Percentiles rank a stretch among this genome's conserved stretches.
Evolutionary conservation across 2,888 invertebrate genomes (phyloP).

Genomic region (Tyria jacobaeae): DNA sequence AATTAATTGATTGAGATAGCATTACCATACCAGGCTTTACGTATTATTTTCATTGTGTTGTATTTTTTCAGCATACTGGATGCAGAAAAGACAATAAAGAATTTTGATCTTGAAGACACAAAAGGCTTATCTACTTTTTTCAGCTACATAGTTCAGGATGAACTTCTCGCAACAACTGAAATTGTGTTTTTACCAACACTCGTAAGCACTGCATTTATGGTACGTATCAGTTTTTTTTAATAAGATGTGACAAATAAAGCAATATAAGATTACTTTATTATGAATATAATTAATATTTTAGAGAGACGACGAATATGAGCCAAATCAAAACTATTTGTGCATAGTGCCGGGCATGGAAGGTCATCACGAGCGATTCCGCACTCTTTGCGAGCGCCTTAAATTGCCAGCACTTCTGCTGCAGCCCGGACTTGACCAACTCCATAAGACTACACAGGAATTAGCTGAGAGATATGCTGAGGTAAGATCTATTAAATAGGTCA

Average conservation of each 20-base stretch:
- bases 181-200: conserved; percentile 60
- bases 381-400: conserved; percentile 59
- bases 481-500: too few species aligned
- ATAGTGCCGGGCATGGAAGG: conserved; percentile 67
- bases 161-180: conserved; percentile 64
- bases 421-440: too few species aligned
- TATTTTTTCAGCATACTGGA: conserved; percentile 6
- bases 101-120: neutral
- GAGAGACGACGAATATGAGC: too few species aligned
- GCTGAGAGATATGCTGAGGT: too few species aligned
- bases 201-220: conserved; percentile 17
- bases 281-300: too few species aligned
- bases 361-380: conserved; percentile 53
- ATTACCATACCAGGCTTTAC: neutral
- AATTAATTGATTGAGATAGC: too few species aligned
- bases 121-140: conserved; percentile 13
- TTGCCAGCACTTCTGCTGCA: conserved; percentile 50
- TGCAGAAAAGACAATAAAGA: neutral
- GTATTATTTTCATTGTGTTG: neutral
- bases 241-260: too few species aligned
- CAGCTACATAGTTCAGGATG: conserved; percentile 58
- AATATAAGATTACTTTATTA: too few species aligned
- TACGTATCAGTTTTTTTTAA: neutral
- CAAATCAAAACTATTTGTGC: conserved; percentile 50
- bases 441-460: too few species aligned